A percentile compares a stretch with the other conserved stretches of the same genome.
These are phyloP conservation scores for Hipposideros armiger DNA, from an alignment of 2,113 vertebrate species.

Conservation along the genomic window DNA sequence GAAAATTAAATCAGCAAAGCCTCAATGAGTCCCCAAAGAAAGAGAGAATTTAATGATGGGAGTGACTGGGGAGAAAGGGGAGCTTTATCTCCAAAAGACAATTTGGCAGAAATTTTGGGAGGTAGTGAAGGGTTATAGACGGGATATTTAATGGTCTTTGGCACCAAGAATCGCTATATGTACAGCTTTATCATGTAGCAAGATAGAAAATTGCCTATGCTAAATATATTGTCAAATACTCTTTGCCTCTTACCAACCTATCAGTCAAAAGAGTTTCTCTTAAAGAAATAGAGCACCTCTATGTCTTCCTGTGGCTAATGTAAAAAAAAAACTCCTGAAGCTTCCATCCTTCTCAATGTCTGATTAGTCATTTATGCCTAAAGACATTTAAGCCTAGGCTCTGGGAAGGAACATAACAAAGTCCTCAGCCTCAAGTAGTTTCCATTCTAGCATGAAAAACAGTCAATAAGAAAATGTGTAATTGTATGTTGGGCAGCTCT, in stretches of 20 bases:
- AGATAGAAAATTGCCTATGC: neutral
- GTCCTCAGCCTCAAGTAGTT: slow-evolving; percentile 46
- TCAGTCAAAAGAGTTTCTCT: neutral
- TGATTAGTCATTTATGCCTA: neutral
- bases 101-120: neutral
- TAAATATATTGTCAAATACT: neutral
- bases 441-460: neutral
- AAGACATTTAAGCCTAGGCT: neutral
- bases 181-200: neutral
- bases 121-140: neutral
- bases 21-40: slow-evolving; percentile 31
- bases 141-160: neutral
- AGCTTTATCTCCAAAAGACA: slow-evolving; percentile 9
- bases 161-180: neutral
- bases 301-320: neutral
- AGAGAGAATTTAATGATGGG: slow-evolving; percentile 5
- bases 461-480: neutral
- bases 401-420: slow-evolving; percentile 16
- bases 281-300: neutral
- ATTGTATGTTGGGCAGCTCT: neutral
- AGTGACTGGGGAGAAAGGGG: neutral
- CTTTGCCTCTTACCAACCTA: neutral
- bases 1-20: neutral
- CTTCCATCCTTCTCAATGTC: neutral
- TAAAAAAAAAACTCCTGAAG: neutral